Evolutionary conservation across 2,888 invertebrate genomes (phyloP), one percentile per base, ranked within the genome.

Genomic region (Trimorus sp.): DNA sequence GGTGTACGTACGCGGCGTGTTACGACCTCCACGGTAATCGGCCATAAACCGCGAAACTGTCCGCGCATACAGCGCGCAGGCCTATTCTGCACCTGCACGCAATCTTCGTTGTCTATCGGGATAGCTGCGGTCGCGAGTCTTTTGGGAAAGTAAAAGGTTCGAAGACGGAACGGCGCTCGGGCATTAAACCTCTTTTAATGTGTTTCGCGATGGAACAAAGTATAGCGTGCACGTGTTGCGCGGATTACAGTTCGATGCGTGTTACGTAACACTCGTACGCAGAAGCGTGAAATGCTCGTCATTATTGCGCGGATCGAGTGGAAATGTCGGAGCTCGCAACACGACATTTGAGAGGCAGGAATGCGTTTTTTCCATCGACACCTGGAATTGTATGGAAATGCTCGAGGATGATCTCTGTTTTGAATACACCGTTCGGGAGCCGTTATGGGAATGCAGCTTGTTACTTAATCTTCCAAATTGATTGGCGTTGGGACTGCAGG

Each of bases 81-180:
- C 26, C 26, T 26, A 26, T 26, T 26, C 26, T 26, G 26, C 26
- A 26, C 87, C 89, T 90, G 89, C 89, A 85, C 86, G 89, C 89
- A 86, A 89, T 89, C 88, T 90, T 88, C 89, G 89, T 89, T 89
- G 89, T 90, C 89, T 88, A 90, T 89, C 85, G 88, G 85, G 85
- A 87, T 86, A 85, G 87, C 86, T 82, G 85, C 78, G 81, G 74
- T 82, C 73, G 66, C 73, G 77, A 79, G 77, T 79, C 83, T 85
- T 84, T 85, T 83, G 82, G 83, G 77, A 85, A 86, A 86, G 85
- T 85, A 85, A 86, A 85, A 84, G 84, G 82, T 83, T 82, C 60
- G 75, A 62, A 68, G 66, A 75, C 56, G 65, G 65, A 65, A 66
- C 74, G 75, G 74, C 82, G 82, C 56, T 59, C 63, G 76, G 69